Percentiles rank a stretch among this genome's conserved stretches.
These are phyloP conservation scores for Scaptomyza graminum DNA, from an alignment of 1,140 invertebrate genomes.

Conservation along the genomic window DNA sequence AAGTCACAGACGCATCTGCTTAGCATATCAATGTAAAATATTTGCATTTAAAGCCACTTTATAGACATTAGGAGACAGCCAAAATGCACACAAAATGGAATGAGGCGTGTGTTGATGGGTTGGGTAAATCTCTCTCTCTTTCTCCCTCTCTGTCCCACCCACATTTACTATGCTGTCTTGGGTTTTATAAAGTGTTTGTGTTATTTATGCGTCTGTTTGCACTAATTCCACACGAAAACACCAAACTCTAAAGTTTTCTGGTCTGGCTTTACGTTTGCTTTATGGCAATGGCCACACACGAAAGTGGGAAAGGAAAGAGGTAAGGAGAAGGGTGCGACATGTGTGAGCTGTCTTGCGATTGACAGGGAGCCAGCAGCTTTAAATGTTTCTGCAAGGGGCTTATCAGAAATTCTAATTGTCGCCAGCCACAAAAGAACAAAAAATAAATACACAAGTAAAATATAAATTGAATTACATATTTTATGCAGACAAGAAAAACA, in stretches of 20 bases:
- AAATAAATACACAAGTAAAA: constrained; percentile 18
- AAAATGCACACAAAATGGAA: constrained; percentile 7
- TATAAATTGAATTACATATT: constrained; percentile 71
- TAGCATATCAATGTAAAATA: constrained; percentile 74
- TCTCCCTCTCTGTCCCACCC: neutral
- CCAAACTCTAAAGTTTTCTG: constrained; percentile 32
- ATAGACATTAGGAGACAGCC: constrained; percentile 62
- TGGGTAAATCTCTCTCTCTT: no score
- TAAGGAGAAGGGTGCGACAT: constrained; percentile 8
- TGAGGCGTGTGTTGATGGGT: no score
- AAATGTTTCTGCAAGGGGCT: constrained; percentile 41
- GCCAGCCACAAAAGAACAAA: constrained; percentile 32
- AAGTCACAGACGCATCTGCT: constrained; percentile 69
- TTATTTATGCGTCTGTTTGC: constrained; percentile 77
- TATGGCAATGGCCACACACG: constrained; percentile 38
- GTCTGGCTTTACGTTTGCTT: constrained; percentile 38
- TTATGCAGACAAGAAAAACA: constrained; percentile 50
- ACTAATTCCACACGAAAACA: constrained; percentile 62
- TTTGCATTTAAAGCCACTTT: constrained; percentile 73
- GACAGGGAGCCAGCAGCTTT: constrained; percentile 57
- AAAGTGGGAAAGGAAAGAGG: neutral
- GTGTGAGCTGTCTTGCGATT: constrained; percentile 34
- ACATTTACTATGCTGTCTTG: neutral
- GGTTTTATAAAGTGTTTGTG: constrained; percentile 34
- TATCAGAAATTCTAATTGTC: constrained; percentile 77